Percentiles rank a stretch among this genome's conserved stretches.
Conservation (phyloP, 2,888 invertebrate genomes). For the Thera obeliscata region DNA sequence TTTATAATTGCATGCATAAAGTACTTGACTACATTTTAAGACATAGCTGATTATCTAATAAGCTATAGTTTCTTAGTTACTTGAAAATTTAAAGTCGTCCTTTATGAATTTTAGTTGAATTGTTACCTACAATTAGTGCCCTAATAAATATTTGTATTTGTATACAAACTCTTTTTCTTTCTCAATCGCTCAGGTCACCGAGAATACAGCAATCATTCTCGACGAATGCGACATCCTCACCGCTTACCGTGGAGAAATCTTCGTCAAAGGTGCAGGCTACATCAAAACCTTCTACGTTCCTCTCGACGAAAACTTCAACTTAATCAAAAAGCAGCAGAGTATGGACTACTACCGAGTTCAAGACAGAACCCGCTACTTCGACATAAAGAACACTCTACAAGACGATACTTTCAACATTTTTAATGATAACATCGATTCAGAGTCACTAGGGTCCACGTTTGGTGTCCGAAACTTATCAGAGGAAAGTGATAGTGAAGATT, state of each 20-base stretch:
- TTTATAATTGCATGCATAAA: no score
- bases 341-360: slow-evolving; percentile 59
- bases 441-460: slow-evolving; percentile 49
- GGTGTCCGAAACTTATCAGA: slow-evolving; percentile 51
- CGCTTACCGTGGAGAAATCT: slow-evolving; percentile 87
- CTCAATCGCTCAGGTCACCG: slow-evolving; percentile 82
- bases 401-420: slow-evolving; percentile 36
- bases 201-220: slow-evolving; percentile 88
- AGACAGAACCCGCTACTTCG: slow-evolving; percentile 57
- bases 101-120: no score
- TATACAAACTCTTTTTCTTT: no score
- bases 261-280: slow-evolving; percentile 88
- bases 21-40: no score
- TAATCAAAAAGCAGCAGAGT: slow-evolving; percentile 72
- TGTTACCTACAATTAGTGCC: background rate
- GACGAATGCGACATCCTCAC: slow-evolving; percentile 88
- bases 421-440: slow-evolving; percentile 35
- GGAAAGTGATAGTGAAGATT: slow-evolving; percentile 43
- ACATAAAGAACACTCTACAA: slow-evolving; percentile 52
- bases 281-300: slow-evolving; percentile 90
- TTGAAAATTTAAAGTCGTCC: no score
- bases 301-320: slow-evolving; percentile 85
- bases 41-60: no score
- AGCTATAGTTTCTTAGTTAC: no score
- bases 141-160: no score